phyloP scores from a whole-genome alignment of 2,888 invertebrate genomes.

The Lasioglossum leucozonium region DNA sequence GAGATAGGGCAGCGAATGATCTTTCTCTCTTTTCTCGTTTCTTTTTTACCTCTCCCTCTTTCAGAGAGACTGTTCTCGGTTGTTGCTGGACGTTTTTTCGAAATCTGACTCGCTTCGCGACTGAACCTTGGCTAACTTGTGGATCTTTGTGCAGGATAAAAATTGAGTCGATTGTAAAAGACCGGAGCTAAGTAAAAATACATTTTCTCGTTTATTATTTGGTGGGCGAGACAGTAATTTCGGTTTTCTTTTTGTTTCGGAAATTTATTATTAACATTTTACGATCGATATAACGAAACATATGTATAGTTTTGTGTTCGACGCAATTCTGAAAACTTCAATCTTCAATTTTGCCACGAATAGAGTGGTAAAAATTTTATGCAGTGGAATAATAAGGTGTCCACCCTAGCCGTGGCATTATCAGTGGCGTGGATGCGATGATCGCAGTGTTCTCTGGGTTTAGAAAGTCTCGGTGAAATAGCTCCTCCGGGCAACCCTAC shows the following conservation, averaged over 20 bases:
- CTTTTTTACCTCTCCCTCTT: neutral
- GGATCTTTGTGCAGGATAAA: no score
- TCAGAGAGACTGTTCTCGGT: neutral
- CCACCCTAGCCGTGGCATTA: slow-evolving; percentile 5
- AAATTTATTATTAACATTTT: no score
- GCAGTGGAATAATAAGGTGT: neutral
- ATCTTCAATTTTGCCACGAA: neutral
- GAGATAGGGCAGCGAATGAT: slow-evolving; percentile 40
- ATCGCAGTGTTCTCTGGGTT: slow-evolving; percentile 10
- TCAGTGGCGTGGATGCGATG: slow-evolving; percentile 18
- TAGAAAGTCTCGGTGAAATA: slow-evolving; percentile 33
- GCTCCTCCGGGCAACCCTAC: slow-evolving; percentile 40
- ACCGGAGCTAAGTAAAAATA: no score
- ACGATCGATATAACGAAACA: no score
- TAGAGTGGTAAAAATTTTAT: neutral
- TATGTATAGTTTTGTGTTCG: no score
- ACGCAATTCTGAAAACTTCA: no score
- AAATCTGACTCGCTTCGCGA: neutral
- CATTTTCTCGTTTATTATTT: no score
- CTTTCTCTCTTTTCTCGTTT: neutral
- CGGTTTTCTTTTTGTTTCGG: no score
- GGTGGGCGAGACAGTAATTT: no score
- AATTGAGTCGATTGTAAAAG: no score
- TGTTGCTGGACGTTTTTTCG: neutral
- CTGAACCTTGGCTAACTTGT: no score